Base-by-base conservation (phyloP, 1,140 invertebrate species). In the Drosophila pallidifrons region DNA sequence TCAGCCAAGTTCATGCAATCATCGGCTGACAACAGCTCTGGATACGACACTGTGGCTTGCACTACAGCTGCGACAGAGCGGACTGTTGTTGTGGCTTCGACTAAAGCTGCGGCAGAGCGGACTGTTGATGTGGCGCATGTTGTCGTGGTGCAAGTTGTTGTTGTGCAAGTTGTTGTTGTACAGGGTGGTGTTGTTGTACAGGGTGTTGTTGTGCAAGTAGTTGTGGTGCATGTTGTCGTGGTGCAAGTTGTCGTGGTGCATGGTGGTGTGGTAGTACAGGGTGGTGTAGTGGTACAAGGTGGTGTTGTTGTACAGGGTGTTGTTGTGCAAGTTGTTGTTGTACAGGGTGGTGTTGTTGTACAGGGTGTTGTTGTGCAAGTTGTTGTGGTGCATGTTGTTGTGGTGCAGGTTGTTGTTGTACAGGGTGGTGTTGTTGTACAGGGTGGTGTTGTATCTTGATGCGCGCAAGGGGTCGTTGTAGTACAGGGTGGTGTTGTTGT, bases 1-100 rank as follows among this genome's bases (percentile, higher is more conserved):
- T 86, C 82, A 6, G 38, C 16, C 3, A 54, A 7, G 0, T 51
- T 60, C 10, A 45, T 68, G 43, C 82, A 86, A 5, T 79, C 75
- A 8, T 30, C 54, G 0, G 35, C 15, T 1, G 77, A 63, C 6
- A 58, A 1, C 46, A 83, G 13, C 35, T 20, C 5, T 10, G 49
- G 2, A 32, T 6, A n/a, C 11, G 13, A 30, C 3, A 28, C 10
- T 30, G 49, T 4, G 11, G 8, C 20, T 25, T 25, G 20, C 20
- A 25, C 20, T 25, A 3, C 20, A 25, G 20, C 45, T 32, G 5
- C 30, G 30, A 8, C 30, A 32, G 30, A 32, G 30, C 20, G 20
- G 20, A 25, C 20, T 25, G 43, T 45, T 45, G 43, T 15, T 45
- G 43, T 45, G 43, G 11, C 5, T 25, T 25, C 20, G 20, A 25